Evolutionary conservation across 2,888 invertebrate genomes (phyloP), one percentile per base, ranked within the genome.

Genomic region (Asteroscopus sphinx): DNA sequence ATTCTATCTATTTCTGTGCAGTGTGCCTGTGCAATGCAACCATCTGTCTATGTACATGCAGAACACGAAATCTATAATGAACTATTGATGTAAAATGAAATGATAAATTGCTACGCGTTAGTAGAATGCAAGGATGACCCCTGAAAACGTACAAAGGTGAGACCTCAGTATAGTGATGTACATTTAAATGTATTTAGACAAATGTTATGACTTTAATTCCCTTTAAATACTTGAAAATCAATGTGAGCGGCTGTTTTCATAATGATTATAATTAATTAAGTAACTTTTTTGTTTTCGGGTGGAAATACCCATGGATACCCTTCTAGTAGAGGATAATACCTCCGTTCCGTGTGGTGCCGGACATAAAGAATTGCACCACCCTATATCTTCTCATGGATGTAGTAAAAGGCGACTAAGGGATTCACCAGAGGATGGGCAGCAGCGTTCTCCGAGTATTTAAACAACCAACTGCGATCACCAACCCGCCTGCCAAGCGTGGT

Each of bases 101-200:
- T 67, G 76, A 76, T 73, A 76, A 76, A 74, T 76, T 46, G 57
- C 58, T 46, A 59, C 16, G 55, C 62, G 59, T 57, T 69, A 65
- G 48, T 65, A 73, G 48, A 69, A 66, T 69, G 56, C 66, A 59
- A 52, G 44, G 67, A 58, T 67, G 76, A 74, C 69, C 76, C 73
- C 76, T 74, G 73, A 76, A 73, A 66, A 66, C 40, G 59, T 60
- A 62, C 73, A 74, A 73, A 76, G 76, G 73, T 69, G 73, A 73
- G 70, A 57, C 41, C 56, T 56, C 45, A 40, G 26, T 15, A 37
- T 39, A 69, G 13, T 58, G 36, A 53, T 56, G 61, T 72, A 58
- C 45, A 61, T 73, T 73, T 66, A 59, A 73, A 66, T 58, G 48
- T 69, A 58, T 62, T 66, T 66, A 76, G 58, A 68, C 52, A 68